Percentiles rank a stretch among this genome's conserved stretches.
Evolutionary conservation across 2,797 vertebrate genomes (phyloP).

Genomic region (Sebastes elongatus): DNA sequence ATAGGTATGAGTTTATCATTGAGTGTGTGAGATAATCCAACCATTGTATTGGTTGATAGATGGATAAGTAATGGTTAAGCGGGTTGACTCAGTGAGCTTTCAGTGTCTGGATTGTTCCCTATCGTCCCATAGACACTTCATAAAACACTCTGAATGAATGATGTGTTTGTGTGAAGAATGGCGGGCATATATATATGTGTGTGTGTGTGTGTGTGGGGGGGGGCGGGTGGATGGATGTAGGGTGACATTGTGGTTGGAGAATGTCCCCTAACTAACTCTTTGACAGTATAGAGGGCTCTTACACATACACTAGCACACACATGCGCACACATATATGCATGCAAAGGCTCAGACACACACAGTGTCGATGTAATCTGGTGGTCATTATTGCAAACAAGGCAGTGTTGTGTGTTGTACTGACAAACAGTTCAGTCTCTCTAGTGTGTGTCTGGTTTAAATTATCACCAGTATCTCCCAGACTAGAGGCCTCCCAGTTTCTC

Average conservation of each 20-base stretch:
- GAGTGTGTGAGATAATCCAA: slow-evolving; percentile 25
- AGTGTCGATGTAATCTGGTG: slow-evolving; percentile 67
- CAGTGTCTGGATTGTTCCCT: slow-evolving; percentile 45
- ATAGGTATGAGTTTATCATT: slow-evolving; percentile 11
- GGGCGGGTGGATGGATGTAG: slow-evolving; percentile 36
- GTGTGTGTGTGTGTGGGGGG: neutral
- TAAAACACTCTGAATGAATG: slow-evolving; percentile 62
- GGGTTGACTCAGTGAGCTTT: slow-evolving; percentile 34
- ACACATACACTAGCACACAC: slow-evolving; percentile 21
- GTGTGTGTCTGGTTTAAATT: slow-evolving; percentile 73
- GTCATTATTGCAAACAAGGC: slow-evolving; percentile 76
- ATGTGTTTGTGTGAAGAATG: slow-evolving; percentile 51
- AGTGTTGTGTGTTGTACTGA: slow-evolving; percentile 70
- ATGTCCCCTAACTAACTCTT: slow-evolving; percentile 43
- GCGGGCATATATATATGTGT: neutral
- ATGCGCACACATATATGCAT: slow-evolving; percentile 8
- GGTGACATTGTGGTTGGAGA: slow-evolving; percentile 36
- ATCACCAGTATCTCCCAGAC: slow-evolving; percentile 63
- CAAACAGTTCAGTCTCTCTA: slow-evolving; percentile 60
- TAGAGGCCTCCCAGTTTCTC: slow-evolving; percentile 41
- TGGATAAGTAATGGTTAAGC: slow-evolving; percentile 31
- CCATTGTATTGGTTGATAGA: slow-evolving; percentile 32
- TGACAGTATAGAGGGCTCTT: slow-evolving; percentile 38
- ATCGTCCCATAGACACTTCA: slow-evolving; percentile 54
- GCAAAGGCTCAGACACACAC: slow-evolving; percentile 48